Percentiles rank a stretch among this genome's conserved stretches.
phyloP scores from a whole-genome alignment of 2,113 vertebrate species.

The Columba livia region DNA sequence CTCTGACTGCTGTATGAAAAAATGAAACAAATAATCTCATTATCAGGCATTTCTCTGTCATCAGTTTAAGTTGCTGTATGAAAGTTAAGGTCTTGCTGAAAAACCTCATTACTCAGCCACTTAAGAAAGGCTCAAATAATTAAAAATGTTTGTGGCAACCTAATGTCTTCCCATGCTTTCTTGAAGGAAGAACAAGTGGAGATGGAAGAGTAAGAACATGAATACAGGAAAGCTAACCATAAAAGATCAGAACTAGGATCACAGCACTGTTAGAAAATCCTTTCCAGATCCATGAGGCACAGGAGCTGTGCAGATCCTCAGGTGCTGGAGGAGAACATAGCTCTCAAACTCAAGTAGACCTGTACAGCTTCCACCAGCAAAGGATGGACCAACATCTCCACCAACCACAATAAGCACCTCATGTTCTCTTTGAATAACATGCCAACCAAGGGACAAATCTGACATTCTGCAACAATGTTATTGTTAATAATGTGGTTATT shows the following conservation, averaged over 20 bases:
- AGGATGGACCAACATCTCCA: background rate
- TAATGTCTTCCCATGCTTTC: background rate
- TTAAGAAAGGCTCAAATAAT: background rate
- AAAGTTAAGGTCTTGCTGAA: background rate
- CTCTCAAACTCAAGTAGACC: background rate
- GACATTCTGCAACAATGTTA: background rate
- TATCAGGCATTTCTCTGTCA: background rate
- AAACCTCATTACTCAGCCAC: background rate
- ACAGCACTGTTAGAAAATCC: background rate
- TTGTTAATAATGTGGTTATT: background rate
- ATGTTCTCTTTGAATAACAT: background rate
- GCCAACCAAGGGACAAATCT: background rate
- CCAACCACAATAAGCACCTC: background rate
- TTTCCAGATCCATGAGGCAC: background rate
- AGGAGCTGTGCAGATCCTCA: background rate
- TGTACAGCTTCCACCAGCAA: background rate
- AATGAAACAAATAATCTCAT: background rate
- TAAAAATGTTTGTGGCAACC: background rate
- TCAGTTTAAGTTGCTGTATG: background rate
- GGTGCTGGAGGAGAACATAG: background rate
- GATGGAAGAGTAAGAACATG: background rate
- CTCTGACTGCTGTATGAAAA: background rate
- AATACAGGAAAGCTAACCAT: background rate
- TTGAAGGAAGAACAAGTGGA: background rate
- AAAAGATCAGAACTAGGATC: background rate